Evolutionary conservation across 2,797 vertebrate species (phyloP).

Genomic region (Heliangelus exortis): DNA sequence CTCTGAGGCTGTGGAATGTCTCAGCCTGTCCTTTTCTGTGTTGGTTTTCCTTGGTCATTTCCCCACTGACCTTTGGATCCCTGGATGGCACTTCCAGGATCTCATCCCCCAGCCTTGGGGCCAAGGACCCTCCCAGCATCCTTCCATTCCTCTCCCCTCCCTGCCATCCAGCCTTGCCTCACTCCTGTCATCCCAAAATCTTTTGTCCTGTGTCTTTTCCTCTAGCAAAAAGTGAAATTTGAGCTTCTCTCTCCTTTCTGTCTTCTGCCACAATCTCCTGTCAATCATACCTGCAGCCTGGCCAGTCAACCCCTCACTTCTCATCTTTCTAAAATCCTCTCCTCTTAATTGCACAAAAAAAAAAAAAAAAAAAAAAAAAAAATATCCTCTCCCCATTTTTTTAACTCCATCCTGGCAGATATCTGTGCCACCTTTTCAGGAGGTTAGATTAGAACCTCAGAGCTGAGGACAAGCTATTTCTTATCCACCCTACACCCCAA

Average conservation of each 20-base stretch:
- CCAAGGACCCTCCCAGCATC: not conserved
- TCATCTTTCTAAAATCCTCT: not conserved
- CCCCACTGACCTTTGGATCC: not conserved
- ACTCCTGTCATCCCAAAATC: not conserved
- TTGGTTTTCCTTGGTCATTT: not conserved
- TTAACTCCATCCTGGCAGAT: not conserved
- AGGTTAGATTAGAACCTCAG: not conserved
- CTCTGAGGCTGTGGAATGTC: not conserved
- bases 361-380: not conserved
- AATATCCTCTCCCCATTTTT: not conserved
- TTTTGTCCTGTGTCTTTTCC: not conserved
- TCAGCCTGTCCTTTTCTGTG: not conserved
- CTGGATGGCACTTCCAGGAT: not conserved
- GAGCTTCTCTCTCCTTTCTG: not conserved
- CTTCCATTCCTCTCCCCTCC: not conserved
- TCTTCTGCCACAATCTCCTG: not conserved
- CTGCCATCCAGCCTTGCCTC: not conserved
- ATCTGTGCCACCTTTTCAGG: not conserved
- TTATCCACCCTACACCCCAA: slow-evolving; percentile 1
- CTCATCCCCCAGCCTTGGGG: not conserved
- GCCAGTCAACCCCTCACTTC: not conserved
- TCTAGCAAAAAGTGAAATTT: not conserved
- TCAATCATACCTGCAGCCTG: fast-evolving
- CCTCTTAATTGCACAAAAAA: not conserved
- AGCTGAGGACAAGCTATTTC: not conserved